A percentile compares a stretch with the other conserved stretches of the same genome.
Conservation (phyloP, 1,140 invertebrate species). For the Choristoneura fumiferana region DNA sequence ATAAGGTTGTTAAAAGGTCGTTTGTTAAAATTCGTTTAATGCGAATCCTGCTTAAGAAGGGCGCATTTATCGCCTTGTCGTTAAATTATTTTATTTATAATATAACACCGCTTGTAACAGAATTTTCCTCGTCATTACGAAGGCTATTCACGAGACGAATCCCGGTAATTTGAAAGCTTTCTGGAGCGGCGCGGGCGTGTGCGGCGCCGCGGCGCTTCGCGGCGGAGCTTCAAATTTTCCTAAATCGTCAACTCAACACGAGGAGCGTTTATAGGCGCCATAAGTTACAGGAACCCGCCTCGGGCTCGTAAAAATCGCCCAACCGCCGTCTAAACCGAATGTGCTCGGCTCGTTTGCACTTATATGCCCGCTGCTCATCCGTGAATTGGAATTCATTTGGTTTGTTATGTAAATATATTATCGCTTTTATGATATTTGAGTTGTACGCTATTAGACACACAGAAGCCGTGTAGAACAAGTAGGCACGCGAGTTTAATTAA, state of each 20-base stretch:
- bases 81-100: conserved; percentile 36
- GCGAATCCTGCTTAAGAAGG: background rate
- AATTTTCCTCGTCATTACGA: conserved; percentile 64
- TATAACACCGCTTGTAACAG: conserved; percentile 42
- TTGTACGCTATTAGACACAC: conserved; percentile 16
- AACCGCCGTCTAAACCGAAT: conserved; percentile 29
- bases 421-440: conserved; percentile 6
- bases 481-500: conserved; percentile 62
- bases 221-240: conserved; percentile 56
- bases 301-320: conserved; percentile 65
- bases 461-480: conserved; percentile 15
- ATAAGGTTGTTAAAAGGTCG: conserved; percentile 4
- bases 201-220: conserved; percentile 36
- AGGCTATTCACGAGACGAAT: conserved; percentile 62
- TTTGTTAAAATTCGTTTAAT: conserved; percentile 8
- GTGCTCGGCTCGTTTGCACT: conserved; percentile 26
- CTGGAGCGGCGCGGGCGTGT: conserved; percentile 22
- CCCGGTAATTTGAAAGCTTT: conserved; percentile 65
- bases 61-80: conserved; percentile 18
- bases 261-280: conserved; percentile 62
- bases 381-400: conserved; percentile 18
- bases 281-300: conserved; percentile 60
- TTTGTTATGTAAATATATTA: conserved; percentile 6
- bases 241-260: conserved; percentile 66
- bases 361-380: conserved; percentile 13